A percentile compares a stretch with the other conserved stretches of the same genome.
These are phyloP conservation scores for Caretta caretta DNA, from an alignment of 2,113 vertebrate species.

Conservation along the genomic window DNA sequence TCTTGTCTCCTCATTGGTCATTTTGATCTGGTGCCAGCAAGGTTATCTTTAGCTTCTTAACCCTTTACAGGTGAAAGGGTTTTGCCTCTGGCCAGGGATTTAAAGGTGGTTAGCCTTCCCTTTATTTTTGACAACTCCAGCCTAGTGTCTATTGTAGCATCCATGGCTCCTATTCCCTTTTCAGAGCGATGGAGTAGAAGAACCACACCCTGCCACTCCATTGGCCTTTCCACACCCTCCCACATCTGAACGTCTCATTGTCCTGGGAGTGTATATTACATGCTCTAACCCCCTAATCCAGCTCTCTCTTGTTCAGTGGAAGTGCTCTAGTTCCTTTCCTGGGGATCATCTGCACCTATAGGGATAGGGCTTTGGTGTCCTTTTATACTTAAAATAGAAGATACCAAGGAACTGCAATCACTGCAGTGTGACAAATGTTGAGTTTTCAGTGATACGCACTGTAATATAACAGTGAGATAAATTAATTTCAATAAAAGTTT, in stretches of 20 bases:
- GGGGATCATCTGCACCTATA: background rate
- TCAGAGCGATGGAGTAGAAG: background rate
- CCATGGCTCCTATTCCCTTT: background rate
- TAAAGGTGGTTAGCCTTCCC: too few species aligned
- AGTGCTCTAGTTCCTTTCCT: background rate
- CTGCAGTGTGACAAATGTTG: background rate
- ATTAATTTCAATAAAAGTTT: background rate
- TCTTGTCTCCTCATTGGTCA: too few species aligned
- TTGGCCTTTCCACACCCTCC: background rate
- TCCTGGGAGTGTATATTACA: background rate
- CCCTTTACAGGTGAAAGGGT: too few species aligned
- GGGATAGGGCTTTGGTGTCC: background rate
- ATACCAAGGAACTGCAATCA: background rate
- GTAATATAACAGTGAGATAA: background rate
- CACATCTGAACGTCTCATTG: background rate
- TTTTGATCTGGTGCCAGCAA: too few species aligned
- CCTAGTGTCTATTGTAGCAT: background rate
- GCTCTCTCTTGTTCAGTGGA: background rate
- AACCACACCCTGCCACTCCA: background rate
- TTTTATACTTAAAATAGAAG: background rate
- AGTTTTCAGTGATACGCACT: background rate
- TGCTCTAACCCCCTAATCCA: background rate
- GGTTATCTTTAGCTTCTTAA: too few species aligned
- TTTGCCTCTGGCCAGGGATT: too few species aligned
- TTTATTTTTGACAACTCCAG: background rate